Percentiles rank a stretch among this genome's conserved stretches.
Evolutionary conservation across 2,888 invertebrate species (phyloP).

Genomic region (Odontocerum albicorne): DNA sequence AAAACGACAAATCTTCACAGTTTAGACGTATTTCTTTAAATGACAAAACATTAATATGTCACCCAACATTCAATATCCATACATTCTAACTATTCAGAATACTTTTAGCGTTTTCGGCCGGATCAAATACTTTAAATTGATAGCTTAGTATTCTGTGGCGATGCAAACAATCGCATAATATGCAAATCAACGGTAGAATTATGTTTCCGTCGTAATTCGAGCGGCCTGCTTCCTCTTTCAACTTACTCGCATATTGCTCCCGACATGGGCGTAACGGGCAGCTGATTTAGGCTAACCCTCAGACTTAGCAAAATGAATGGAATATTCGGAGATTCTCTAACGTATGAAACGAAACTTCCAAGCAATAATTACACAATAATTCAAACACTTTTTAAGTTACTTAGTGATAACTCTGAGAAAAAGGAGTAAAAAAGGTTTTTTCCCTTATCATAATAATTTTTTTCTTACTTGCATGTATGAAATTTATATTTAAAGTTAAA

Average conservation of each 20-base stretch:
- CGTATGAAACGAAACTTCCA: too few relatives aligned
- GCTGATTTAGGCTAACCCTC: too few relatives aligned
- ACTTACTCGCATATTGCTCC: constrained; percentile 16
- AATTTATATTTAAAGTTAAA: too few relatives aligned
- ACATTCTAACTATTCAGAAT: constrained; percentile 5
- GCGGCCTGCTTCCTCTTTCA: constrained; percentile 22
- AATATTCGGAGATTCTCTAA: too few relatives aligned
- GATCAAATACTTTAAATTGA: constrained; percentile 13
- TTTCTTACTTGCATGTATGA: too few relatives aligned
- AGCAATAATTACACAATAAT: too few relatives aligned
- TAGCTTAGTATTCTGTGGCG: background rate
- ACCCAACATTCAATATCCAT: constrained; percentile 17
- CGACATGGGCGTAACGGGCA: too few relatives aligned
- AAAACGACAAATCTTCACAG: constrained; percentile 16
- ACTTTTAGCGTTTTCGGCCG: constrained; percentile 11
- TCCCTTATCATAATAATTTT: too few relatives aligned
- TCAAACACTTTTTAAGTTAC: too few relatives aligned
- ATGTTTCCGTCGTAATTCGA: constrained; percentile 29
- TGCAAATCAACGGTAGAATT: constrained; percentile 25
- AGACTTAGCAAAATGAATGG: too few relatives aligned
- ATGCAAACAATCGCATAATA: constrained; percentile 22
- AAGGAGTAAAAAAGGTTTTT: too few relatives aligned
- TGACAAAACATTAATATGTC: constrained; percentile 22
- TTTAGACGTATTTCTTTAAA: constrained; percentile 10
- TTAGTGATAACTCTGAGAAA: too few relatives aligned